phyloP scores from a whole-genome alignment of 2,888 invertebrate genomes.

The Pseudococcus longispinus region DNA sequence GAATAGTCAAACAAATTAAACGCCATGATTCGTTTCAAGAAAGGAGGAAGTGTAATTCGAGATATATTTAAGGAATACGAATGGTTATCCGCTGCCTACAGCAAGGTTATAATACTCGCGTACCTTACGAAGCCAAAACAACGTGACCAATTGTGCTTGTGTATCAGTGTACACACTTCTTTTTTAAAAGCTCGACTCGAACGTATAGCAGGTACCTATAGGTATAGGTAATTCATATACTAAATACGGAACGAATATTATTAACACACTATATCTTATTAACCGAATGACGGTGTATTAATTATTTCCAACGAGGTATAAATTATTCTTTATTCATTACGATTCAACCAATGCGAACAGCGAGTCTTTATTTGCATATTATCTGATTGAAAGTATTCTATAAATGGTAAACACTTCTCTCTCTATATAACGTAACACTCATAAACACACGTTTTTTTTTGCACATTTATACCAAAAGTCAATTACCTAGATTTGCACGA shows the following conservation, averaged over 20 bases:
- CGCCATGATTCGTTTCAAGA: conserved; percentile 25
- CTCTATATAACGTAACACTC: neutral
- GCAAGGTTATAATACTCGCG: conserved; percentile 26
- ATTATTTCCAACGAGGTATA: conserved; percentile 50
- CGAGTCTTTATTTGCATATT: conserved; percentile 40
- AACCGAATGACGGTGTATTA: conserved; percentile 52
- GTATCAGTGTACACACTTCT: neutral
- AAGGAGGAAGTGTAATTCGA: conserved; percentile 46
- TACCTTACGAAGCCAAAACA: conserved; percentile 38
- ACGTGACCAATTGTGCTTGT: conserved; percentile 33
- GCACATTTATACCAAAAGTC: neutral
- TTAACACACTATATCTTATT: conserved; percentile 47
- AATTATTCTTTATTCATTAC: conserved; percentile 50
- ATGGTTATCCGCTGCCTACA: conserved; percentile 11
- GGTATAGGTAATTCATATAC: conserved; percentile 10
- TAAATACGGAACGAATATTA: conserved; percentile 44
- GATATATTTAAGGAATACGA: conserved; percentile 40
- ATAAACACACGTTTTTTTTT: neutral
- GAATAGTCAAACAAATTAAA: conserved; percentile 22
- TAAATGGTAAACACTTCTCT: conserved; percentile 25
- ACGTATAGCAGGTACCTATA: neutral
- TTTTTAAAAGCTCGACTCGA: neutral
- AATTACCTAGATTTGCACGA: neutral
- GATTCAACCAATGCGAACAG: conserved; percentile 31
- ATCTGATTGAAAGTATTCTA: conserved; percentile 36